Percentiles rank a stretch among this genome's conserved stretches.
Conservation (phyloP, 2,113 vertebrate species). For the Nestor notabilis region DNA sequence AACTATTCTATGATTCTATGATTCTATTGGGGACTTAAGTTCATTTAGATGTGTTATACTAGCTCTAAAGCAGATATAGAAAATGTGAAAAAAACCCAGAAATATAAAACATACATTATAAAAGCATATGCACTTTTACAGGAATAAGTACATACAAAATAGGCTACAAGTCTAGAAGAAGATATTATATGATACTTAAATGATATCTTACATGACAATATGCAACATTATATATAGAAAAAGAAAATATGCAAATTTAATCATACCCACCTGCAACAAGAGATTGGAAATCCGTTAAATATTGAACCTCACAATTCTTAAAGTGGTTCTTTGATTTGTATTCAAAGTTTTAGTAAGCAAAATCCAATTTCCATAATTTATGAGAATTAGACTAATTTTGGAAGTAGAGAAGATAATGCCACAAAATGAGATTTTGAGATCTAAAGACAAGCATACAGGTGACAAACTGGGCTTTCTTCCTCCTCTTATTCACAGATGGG, state of each 20-base stretch:
- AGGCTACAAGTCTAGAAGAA: background rate
- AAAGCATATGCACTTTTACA: background rate
- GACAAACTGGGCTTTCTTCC: background rate
- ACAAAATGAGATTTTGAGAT: background rate
- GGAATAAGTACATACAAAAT: background rate
- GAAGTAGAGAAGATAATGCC: background rate
- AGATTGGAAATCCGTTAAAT: background rate
- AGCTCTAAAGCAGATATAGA: background rate
- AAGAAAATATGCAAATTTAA: background rate
- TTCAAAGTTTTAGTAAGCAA: background rate
- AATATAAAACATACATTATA: background rate
- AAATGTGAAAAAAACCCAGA: background rate
- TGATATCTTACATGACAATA: background rate
- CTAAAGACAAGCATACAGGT: background rate
- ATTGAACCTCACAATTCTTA: background rate
- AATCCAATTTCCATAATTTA: background rate
- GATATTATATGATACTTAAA: background rate
- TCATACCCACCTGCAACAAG: background rate
- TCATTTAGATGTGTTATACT: background rate
- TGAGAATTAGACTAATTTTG: background rate
- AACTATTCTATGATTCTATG: too few species aligned
- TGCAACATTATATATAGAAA: background rate
- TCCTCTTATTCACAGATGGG: background rate
- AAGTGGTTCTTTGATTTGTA: background rate
- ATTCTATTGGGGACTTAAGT: background rate